Percentiles rank a stretch among this genome's conserved stretches.
Evolutionary conservation across 2,797 vertebrate species (phyloP).

Genomic region (Esox masquinongy): DNA sequence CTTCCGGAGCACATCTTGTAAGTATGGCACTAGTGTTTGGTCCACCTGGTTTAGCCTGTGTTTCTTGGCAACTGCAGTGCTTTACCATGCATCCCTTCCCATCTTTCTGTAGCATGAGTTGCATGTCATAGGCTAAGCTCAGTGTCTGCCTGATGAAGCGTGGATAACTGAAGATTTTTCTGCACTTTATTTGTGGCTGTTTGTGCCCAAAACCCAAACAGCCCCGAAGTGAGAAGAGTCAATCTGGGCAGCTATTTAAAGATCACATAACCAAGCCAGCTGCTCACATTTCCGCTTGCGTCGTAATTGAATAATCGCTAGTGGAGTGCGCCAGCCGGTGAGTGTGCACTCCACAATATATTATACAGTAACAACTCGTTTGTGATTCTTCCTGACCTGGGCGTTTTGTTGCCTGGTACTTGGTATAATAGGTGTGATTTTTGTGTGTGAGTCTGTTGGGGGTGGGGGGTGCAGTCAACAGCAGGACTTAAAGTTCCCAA

Average conservation of each 20-base stretch:
- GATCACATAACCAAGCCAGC: constrained; percentile 65
- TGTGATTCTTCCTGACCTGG: background rate
- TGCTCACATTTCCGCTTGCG: constrained; percentile 61
- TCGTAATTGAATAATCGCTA: constrained; percentile 64
- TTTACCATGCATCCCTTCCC: background rate
- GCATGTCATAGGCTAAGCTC: constrained; percentile 25
- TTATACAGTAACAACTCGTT: constrained; percentile 41
- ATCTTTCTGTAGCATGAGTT: background rate
- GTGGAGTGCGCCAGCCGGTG: constrained; percentile 46
- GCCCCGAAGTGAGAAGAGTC: constrained; percentile 48
- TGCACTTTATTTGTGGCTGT: constrained; percentile 34
- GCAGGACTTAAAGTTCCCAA: background rate
- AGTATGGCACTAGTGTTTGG: constrained; percentile 44
- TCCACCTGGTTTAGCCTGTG: background rate
- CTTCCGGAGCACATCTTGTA: constrained; percentile 34
- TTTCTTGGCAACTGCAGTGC: background rate
- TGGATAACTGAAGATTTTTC: constrained; percentile 23
- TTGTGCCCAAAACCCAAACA: constrained; percentile 39
- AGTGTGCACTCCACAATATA: constrained; percentile 55
- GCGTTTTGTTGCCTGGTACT: constrained; percentile 19
- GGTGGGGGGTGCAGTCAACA: constrained; percentile 4
- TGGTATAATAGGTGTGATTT: constrained; percentile 9
- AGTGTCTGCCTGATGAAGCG: constrained; percentile 9
- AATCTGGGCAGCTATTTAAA: constrained; percentile 66
- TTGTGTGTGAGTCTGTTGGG: constrained; percentile 19